Evolutionary conservation across 2,888 invertebrate genomes (phyloP).

Genomic region (Drosophila mulleri): DNA sequence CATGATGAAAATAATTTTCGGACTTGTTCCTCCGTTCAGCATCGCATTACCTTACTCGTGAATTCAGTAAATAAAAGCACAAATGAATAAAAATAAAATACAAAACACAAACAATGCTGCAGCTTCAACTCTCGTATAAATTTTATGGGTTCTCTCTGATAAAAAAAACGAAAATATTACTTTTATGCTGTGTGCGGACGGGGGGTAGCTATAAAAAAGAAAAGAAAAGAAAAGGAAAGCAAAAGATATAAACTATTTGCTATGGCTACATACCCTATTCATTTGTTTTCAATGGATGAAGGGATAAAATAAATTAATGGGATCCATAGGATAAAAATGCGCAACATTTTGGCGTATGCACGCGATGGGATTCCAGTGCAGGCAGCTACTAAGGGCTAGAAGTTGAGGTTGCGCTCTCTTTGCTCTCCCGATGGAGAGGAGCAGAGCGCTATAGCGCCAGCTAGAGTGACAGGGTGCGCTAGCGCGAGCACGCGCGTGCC

Average conservation of each 20-base stretch:
- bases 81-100: neutral
- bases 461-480: conserved; percentile 47
- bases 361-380: conserved; percentile 47
- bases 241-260: conserved; percentile 11
- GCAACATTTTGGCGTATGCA: conserved; percentile 46
- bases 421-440: conserved; percentile 12
- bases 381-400: conserved; percentile 28
- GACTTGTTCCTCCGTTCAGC: neutral
- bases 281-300: conserved; percentile 4
- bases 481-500: conserved; percentile 39
- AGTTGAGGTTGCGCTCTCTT: conserved; percentile 3
- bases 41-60: neutral
- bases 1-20: neutral
- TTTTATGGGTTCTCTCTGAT: conserved; percentile 1
- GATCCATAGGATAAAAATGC: conserved; percentile 28
- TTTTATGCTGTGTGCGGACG: neutral
- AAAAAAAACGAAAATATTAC: neutral
- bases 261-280: neutral
- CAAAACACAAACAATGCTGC: neutral
- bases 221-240: neutral
- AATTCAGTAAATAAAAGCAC: neutral
- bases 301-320: conserved; percentile 18
- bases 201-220: conserved; percentile 1
- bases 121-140: neutral
- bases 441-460: conserved; percentile 13